Evolutionary conservation across 2,113 vertebrate species (phyloP).

Genomic region (Trematocara macrostoma): DNA sequence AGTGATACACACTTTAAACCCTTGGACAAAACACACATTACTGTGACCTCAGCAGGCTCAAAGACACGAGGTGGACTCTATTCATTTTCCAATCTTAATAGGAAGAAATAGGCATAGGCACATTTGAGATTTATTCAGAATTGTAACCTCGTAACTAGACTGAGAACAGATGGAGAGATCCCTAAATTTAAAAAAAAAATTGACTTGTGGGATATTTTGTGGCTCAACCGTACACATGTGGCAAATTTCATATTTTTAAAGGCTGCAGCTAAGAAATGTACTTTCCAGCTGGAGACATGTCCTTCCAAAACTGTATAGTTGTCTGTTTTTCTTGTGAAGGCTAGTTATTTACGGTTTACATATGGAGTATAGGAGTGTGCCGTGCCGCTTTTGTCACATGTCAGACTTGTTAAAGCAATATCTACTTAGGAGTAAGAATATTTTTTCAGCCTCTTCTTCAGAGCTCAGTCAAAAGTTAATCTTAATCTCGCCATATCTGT

Average conservation of each 20-base stretch:
- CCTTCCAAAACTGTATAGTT: constrained; percentile 3
- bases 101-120: background rate
- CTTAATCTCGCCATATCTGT: background rate
- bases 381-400: background rate
- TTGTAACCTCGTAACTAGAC: constrained; percentile 25
- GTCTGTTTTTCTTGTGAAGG: background rate
- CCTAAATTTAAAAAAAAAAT: background rate
- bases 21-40: background rate
- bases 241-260: constrained; percentile 10
- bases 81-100: constrained; percentile 25
- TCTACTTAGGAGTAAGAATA: background rate
- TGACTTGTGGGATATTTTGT: constrained; percentile 5
- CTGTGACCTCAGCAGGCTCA: constrained; percentile 16
- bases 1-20: constrained; percentile 1
- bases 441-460: background rate
- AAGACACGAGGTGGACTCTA: constrained; percentile 7
- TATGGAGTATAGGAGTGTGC: background rate
- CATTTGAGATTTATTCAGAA: constrained; percentile 8
- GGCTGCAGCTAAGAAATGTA: background rate
- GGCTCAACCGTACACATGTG: background rate
- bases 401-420: background rate
- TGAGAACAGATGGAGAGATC: constrained; percentile 4
- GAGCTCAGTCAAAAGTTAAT: background rate
- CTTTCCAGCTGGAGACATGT: background rate
- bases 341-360: background rate